Evolutionary conservation across 2,797 vertebrate species (phyloP), one percentile per base, ranked within the genome.

Genomic region (Danio choprae): DNA sequence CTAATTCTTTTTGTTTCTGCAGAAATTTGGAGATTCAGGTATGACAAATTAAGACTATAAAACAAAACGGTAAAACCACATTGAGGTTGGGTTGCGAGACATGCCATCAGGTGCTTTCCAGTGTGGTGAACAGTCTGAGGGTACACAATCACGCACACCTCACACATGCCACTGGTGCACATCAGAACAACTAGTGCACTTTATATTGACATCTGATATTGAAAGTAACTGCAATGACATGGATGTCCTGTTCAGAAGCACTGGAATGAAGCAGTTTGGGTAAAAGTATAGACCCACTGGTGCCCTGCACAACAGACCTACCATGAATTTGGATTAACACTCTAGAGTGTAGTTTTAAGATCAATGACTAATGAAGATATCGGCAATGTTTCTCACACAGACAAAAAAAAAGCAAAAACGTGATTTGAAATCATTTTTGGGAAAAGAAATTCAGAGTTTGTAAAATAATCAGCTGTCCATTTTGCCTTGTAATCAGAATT

Each of bases 61-160:
- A 71, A 79, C 18, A 41, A 20, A 59, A 74, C 6, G 29, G 40
- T 11, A 55, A 56, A 79, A 65, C 68, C 38, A 60, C 41, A 65
- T 1, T 51, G 46, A 50, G 70, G 41, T 50, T 4, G 46, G 59
- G 1, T 60, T 29, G 18, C 2, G 5, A 15, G 60, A 56, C n/a
- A 12, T 50, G 11, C 48, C 44, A 77, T 29, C 41, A 56, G 77
- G 80, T 77, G 55, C 82, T 82, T 81, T 80, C 50, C 68, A 51
- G 13, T n/a, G 43, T 64, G 72, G 60, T 44, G 55, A 63, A 56
- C 65, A 20, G 62, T 80, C 68, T 40, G 67, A 77, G 50, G 48
- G 40, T 63, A 73, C 15, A 44, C 48, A 56, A 55, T 43, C 59
- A 71, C 46, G 50, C 59, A 60, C 48, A 43, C 63, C 69, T 20